Conservation (phyloP, 2,113 vertebrate genomes). For the Oncorhynchus kisutch region DNA sequence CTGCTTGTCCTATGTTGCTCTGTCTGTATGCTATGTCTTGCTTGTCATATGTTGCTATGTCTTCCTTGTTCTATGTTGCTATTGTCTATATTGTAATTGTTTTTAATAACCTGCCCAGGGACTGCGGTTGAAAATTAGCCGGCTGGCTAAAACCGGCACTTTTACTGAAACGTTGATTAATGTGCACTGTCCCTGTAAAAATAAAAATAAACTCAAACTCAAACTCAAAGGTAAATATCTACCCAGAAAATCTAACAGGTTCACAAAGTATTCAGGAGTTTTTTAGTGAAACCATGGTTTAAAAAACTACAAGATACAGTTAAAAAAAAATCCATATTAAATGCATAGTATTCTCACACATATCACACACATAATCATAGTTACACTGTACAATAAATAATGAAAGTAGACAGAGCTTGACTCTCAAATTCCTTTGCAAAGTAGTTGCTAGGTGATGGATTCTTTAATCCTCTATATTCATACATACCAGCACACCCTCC, state of each 20-base stretch:
- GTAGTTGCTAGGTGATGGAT: conserved; percentile 70
- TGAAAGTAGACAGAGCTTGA: conserved; percentile 22
- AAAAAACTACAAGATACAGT: conserved; percentile 27
- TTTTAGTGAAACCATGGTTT: background rate
- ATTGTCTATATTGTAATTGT: too few relatives aligned
- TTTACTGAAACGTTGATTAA: too few relatives aligned
- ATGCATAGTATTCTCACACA: conserved; percentile 21
- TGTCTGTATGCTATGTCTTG: too few relatives aligned
- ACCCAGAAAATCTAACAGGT: conserved; percentile 15
- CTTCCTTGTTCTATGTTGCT: too few relatives aligned
- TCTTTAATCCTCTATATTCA: conserved; percentile 57
- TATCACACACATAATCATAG: background rate
- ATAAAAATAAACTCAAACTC: too few relatives aligned
- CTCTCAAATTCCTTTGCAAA: conserved; percentile 58
- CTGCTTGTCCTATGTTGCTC: too few relatives aligned
- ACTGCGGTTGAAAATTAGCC: too few relatives aligned
- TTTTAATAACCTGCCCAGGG: too few relatives aligned
- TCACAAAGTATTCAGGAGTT: background rate
- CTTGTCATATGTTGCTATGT: too few relatives aligned
- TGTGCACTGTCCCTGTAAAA: too few relatives aligned
- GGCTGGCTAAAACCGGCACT: too few relatives aligned
- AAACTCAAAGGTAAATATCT: conserved; percentile 60
- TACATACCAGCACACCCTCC: conserved; percentile 21
- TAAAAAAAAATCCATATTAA: background rate
- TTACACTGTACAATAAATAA: conserved; percentile 27